Base-by-base conservation (phyloP, 2,113 vertebrate species). In the Anser brachyrhynchus region DNA sequence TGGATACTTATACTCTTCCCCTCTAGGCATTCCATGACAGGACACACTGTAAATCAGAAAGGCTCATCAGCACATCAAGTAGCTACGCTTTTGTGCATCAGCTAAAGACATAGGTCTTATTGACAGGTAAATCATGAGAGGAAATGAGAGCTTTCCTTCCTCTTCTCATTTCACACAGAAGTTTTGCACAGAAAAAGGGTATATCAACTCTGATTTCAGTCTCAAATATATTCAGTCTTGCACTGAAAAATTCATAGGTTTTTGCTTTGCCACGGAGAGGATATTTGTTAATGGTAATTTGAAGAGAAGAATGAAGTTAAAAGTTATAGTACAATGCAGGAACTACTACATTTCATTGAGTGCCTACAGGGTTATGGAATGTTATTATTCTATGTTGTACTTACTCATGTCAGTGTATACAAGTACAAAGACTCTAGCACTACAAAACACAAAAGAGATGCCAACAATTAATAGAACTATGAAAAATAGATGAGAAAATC, bases 51-150 rank as follows among this genome's bases (percentile, higher is more conserved):
- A 90, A 93, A 90, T 58, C 87, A 89, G 52, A 31, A 72, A 0
- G 28, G 43, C 33, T 83, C 66, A 92, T 67, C 80, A 87, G 43
- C 66, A 69, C 46, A 87, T 72, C 57, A 69, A 69, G 37, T 15
- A 92, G 37, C 35, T 76, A 71, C 1, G 0, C 28, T 82, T 69
- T 57, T 1, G 25, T 0, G 1, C 3, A 4, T 10, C 35, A 4
- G 3, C 26, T 80, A 23, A 83, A 76, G 66, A 65, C 35, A 29
- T 25, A 57, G 43, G 13, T 26, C 21, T 73, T 85, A 79, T 0
- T 54, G 71, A 76, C 54, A 52, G 54, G 64, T 57, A 84, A 72
- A 94, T 82, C 71, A 85, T 1, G 6, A 87, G 22, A 22, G 87
- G 33, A 91, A 85, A 76, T 52, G 12, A 65, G 16, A 81, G 17